phyloP scores from a whole-genome alignment of 1,140 invertebrate species.

The Popillia japonica region DNA sequence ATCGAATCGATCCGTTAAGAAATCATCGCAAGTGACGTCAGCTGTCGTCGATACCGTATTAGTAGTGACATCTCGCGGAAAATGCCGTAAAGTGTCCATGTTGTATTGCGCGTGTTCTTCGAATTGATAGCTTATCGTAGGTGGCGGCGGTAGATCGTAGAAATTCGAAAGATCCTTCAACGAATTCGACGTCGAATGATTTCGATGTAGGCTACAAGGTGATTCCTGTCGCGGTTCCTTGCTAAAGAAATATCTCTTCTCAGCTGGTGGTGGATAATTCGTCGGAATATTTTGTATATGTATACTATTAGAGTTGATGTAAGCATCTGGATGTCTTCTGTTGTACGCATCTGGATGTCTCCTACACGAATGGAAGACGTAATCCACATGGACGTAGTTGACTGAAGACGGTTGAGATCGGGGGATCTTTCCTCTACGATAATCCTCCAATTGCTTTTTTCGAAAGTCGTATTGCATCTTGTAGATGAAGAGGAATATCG shows the following conservation, averaged over 20 bases:
- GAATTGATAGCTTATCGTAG: conserved; percentile 60
- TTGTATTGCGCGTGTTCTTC: conserved; percentile 49
- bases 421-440: conserved; percentile 51
- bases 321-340: conserved; percentile 59
- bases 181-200: conserved; percentile 63
- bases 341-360: conserved; percentile 60
- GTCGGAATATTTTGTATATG: conserved; percentile 54
- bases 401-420: conserved; percentile 45
- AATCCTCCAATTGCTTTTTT: conserved; percentile 58
- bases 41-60: conserved; percentile 61
- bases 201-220: conserved; percentile 59
- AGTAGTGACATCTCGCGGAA: conserved; percentile 59
- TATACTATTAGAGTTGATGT: conserved; percentile 60
- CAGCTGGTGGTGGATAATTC: conserved; percentile 59
- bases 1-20: conserved; percentile 53
- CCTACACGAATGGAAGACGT: conserved; percentile 55
- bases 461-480: conserved; percentile 70
- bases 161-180: conserved; percentile 67
- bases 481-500: conserved; percentile 87
- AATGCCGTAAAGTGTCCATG: conserved; percentile 46
- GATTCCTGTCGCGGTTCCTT: conserved; percentile 61
- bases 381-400: conserved; percentile 57
- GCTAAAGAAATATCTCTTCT: conserved; percentile 64
- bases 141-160: conserved; percentile 66
- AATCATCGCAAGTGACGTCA: conserved; percentile 57